These are phyloP conservation scores for Hydrozoanthus gracilis DNA, from an alignment of 92 coral and sea anemone species.

Conservation along the genomic window DNA sequence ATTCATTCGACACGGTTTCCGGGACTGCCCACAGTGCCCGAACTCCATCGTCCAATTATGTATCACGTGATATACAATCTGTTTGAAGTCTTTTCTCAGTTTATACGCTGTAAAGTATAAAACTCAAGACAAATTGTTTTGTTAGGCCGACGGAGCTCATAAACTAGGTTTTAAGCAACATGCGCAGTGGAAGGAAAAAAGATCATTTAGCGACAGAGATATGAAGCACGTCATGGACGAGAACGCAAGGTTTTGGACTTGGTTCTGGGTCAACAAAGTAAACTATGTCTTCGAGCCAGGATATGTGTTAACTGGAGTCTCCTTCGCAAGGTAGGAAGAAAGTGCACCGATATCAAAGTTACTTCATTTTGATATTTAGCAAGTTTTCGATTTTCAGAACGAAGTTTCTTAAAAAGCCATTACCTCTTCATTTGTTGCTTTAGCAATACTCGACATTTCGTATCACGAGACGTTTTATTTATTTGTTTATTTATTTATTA, in stretches of 20 bases:
- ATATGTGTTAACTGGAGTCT: slow-evolving; percentile 17
- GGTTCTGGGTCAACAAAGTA: slow-evolving; percentile 22
- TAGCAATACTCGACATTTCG: too few relatives aligned
- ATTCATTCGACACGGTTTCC: too few relatives aligned
- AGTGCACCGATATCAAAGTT: neutral
- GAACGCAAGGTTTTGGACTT: slow-evolving; percentile 1
- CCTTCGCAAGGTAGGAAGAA: slow-evolving; percentile 1
- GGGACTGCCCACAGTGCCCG: too few relatives aligned
- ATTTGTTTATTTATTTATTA: too few relatives aligned
- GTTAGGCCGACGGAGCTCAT: neutral
- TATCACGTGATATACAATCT: too few relatives aligned
- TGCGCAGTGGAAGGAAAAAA: slow-evolving; percentile 23
- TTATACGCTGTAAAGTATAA: too few relatives aligned
- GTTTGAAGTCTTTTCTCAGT: too few relatives aligned
- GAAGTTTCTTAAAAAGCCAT: too few relatives aligned
- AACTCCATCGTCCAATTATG: too few relatives aligned
- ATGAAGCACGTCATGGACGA: slow-evolving; percentile 1
- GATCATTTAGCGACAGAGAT: neutral
- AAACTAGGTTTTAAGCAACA: neutral
- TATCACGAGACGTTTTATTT: too few relatives aligned
- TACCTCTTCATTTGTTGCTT: too few relatives aligned
- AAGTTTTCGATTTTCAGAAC: too few relatives aligned
- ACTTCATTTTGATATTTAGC: neutral
- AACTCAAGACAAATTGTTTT: neutral
- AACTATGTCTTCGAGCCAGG: neutral